phyloP scores from a whole-genome alignment of 2,113 vertebrate genomes.

The Sardina pilchardus region DNA sequence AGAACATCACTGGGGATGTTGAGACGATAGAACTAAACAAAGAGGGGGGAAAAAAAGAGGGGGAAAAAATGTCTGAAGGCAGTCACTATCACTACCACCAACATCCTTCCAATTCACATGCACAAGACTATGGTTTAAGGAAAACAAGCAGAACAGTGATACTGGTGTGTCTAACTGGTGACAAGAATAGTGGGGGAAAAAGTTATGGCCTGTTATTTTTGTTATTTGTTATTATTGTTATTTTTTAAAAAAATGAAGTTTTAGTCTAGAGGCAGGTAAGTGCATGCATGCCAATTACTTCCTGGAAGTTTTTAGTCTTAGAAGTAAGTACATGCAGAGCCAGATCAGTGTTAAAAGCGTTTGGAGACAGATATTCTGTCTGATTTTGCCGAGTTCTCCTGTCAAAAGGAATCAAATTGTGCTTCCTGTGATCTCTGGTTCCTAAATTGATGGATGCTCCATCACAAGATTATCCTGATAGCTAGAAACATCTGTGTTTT shows the following conservation, averaged over 20 bases:
- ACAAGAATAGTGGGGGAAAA: conserved; percentile 12
- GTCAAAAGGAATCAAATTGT: conserved; percentile 56
- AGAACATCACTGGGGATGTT: conserved; percentile 12
- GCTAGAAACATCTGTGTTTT: neutral
- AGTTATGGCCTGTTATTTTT: conserved; percentile 1
- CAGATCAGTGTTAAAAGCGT: conserved; percentile 56
- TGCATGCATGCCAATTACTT: conserved; percentile 49
- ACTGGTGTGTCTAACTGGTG: conserved; percentile 25
- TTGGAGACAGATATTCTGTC: conserved; percentile 54
- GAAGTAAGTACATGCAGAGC: conserved; percentile 56
- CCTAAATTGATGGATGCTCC: neutral
- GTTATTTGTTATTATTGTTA: no score
- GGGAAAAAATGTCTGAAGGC: neutral
- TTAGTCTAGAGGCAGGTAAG: conserved; percentile 34
- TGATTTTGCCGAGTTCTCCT: conserved; percentile 48
- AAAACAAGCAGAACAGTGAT: conserved; percentile 43
- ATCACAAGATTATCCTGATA: neutral
- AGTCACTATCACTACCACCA: conserved; percentile 17
- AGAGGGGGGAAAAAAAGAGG: neutral
- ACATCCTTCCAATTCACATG: conserved; percentile 46
- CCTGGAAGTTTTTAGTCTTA: conserved; percentile 24
- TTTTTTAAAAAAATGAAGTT: conserved; percentile 19
- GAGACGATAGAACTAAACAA: conserved; percentile 16
- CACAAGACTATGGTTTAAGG: conserved; percentile 49
- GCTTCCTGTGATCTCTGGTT: conserved; percentile 44